A percentile compares a stretch with the other conserved stretches of the same genome.
Conservation (phyloP, 2,113 vertebrate genomes). For the Mirza zaza region DNA sequence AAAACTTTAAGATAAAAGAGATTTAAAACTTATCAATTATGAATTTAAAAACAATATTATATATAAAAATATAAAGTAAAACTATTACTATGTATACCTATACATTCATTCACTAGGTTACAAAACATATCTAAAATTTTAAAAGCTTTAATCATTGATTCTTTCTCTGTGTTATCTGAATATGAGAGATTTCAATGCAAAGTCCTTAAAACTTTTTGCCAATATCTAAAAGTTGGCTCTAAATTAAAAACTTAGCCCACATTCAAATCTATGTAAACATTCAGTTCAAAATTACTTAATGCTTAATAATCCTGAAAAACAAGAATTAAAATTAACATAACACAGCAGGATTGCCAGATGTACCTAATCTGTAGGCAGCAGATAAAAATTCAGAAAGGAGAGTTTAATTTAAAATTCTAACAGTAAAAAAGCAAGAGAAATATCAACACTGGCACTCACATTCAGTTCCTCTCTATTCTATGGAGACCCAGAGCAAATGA, state of each 20-base stretch:
- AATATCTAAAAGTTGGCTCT: constrained; percentile 22
- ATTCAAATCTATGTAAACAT: constrained; percentile 47
- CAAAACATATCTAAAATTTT: neutral
- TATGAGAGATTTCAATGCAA: neutral
- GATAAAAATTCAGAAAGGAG: constrained; percentile 40
- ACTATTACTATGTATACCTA: neutral
- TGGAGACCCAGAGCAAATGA: constrained; percentile 17
- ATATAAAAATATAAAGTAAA: neutral
- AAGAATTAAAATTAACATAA: constrained; percentile 62
- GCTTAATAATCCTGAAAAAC: constrained; percentile 53
- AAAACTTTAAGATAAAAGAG: neutral
- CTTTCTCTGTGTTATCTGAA: neutral
- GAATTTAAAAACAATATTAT: neutral
- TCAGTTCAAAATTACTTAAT: constrained; percentile 44
- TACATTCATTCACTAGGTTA: neutral
- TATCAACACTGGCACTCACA: neutral
- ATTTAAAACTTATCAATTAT: neutral
- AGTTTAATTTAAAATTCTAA: constrained; percentile 67
- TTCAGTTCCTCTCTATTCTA: constrained; percentile 23
- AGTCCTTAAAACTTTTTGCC: constrained; percentile 19
- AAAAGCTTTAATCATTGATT: neutral
- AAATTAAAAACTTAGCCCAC: constrained; percentile 45
- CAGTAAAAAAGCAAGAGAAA: constrained; percentile 39
- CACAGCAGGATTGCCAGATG: constrained; percentile 35
- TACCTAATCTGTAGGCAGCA: constrained; percentile 31